Conservation (phyloP, 2,797 vertebrate species). For the Scleropages formosus region DNA sequence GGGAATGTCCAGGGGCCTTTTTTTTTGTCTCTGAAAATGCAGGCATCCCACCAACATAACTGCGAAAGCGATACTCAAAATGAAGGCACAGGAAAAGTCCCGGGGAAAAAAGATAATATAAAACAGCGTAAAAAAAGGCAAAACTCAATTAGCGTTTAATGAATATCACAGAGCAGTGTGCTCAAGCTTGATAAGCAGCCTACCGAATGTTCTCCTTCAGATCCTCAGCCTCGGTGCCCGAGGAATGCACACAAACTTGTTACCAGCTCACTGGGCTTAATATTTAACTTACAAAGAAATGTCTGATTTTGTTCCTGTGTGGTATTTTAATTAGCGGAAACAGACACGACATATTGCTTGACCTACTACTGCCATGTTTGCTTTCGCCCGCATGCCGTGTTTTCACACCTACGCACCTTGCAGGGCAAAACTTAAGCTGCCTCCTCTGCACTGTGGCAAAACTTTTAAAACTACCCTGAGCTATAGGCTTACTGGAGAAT, state of each 20-base stretch:
- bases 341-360: neutral
- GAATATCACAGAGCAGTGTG: slow-evolving; percentile 28
- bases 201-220: neutral
- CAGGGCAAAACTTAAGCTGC: neutral
- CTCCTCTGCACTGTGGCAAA: neutral
- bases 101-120: neutral
- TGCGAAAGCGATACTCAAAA: neutral
- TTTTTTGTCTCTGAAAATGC: slow-evolving; percentile 7
- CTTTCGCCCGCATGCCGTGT: neutral
- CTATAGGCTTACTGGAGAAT: neutral
- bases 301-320: slow-evolving; percentile 18
- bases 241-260: neutral
- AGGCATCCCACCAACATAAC: slow-evolving; percentile 16
- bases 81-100: neutral
- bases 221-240: neutral
- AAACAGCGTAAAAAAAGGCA: slow-evolving; percentile 23
- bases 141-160: slow-evolving; percentile 25
- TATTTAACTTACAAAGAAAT: slow-evolving; percentile 9
- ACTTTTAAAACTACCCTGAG: no score
- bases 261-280: neutral
- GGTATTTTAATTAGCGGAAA: slow-evolving; percentile 8
- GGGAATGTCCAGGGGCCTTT: neutral
- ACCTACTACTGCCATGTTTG: neutral
- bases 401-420: slow-evolving; percentile 1
- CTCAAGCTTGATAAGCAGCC: slow-evolving; percentile 20